Base-by-base conservation (phyloP, 2,888 invertebrate species). In the Rhynchonema sp. region DNA sequence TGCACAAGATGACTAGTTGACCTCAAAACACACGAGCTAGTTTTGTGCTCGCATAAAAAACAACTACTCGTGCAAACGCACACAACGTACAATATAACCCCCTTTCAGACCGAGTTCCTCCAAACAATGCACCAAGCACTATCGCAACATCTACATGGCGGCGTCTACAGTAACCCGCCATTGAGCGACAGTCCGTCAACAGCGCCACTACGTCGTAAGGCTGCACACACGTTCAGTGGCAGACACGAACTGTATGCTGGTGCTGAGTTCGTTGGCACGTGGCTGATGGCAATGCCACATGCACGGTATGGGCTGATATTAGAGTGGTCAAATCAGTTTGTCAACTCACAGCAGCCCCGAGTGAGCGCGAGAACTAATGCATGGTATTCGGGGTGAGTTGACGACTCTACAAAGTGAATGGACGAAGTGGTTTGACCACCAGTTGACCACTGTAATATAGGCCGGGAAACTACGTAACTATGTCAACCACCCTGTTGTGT, bases 281-380 rank as follows among this genome's bases (percentile, higher is more conserved):
- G 88, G 88, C 74, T 82, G 62, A 83, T 83, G 70, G 87, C 85
- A 0, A 84, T 86, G 70, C 79, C 87, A 69, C 86, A 89, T 72
- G 89, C 89, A 0, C 79, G 79, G 70, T 75, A 62, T 68, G 74
- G 60, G 27, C 22, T 13, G 9, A 9, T 13, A 29, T 27, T 29
- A 6, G 13, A 23, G 30, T 13, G 28, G 54, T 61, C n/a, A 27
- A 54, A 46, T 29, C 28, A 46, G 27, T n/a, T n/a, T n/a, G n/a
- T n/a, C n/a, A n/a, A n/a, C n/a, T n/a, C n/a, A n/a, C n/a, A n/a
- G n/a, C n/a, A n/a, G n/a, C n/a, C n/a, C n/a, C n/a, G n/a, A n/a
- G n/a, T n/a, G n/a, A n/a, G n/a, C n/a, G n/a, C n/a, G n/a, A n/a
- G n/a, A n/a, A n/a, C n/a, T n/a, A n/a, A n/a, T n/a, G n/a, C n/a